These are phyloP conservation scores for Cryptus viduatorius DNA, from an alignment of 2,888 invertebrate species.

Conservation along the genomic window DNA sequence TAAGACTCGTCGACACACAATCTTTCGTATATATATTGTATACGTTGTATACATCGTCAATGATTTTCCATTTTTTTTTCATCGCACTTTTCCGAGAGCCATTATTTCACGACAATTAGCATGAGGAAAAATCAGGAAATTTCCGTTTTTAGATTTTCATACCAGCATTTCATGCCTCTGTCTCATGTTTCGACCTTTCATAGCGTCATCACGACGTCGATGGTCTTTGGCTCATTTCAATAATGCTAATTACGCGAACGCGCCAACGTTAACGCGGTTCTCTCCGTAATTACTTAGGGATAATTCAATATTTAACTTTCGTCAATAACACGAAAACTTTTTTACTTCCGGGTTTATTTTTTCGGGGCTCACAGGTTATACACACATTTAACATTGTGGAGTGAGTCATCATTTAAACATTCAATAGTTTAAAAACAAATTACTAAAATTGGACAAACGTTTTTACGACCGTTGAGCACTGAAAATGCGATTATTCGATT, in stretches of 20 bases:
- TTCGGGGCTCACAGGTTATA: neutral
- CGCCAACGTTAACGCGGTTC: neutral
- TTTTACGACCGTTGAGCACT: no score
- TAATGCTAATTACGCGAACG: slow-evolving; percentile 56
- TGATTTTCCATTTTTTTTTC: neutral
- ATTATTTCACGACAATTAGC: no score
- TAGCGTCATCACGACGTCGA: slow-evolving; percentile 19
- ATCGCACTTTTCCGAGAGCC: neutral
- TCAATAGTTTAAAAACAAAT: no score
- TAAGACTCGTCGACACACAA: neutral
- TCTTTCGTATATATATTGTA: neutral
- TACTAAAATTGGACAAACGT: neutral
- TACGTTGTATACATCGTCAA: no score
- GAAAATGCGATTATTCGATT: no score
- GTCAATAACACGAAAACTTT: neutral
- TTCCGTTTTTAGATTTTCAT: neutral
- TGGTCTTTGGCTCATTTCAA: slow-evolving; percentile 65
- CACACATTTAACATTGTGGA: neutral
- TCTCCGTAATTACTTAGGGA: no score
- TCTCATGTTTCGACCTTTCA: neutral
- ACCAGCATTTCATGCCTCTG: neutral
- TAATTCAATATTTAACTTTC: slow-evolving; percentile 7
- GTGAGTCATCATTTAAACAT: neutral
- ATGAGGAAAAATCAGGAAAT: neutral
- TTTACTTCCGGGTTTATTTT: neutral